phyloP scores from a whole-genome alignment of 2,888 invertebrate genomes.

The Drosophila tripunctata region DNA sequence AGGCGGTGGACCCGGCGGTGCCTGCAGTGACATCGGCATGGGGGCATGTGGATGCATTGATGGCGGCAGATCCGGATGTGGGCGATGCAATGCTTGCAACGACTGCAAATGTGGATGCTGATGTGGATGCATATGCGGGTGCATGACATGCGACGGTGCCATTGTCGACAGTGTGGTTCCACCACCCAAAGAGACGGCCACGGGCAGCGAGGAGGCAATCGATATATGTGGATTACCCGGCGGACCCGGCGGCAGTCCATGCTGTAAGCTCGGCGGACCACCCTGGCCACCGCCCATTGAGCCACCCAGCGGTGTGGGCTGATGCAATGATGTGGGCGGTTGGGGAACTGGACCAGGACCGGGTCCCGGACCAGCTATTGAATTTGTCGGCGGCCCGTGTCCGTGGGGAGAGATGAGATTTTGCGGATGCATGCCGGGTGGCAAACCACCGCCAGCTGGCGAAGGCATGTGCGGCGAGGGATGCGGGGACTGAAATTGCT shows the following conservation, averaged over 20 bases:
- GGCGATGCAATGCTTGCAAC: slow-evolving; percentile 82
- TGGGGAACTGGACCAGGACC: slow-evolving; percentile 64
- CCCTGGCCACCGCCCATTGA: too few relatives aligned
- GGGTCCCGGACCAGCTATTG: slow-evolving; percentile 63
- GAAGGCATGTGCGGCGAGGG: slow-evolving; percentile 84
- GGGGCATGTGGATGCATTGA: slow-evolving; percentile 84
- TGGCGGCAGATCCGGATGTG: slow-evolving; percentile 83
- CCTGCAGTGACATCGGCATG: slow-evolving; percentile 82
- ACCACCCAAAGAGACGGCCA: slow-evolving; percentile 68
- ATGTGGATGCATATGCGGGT: slow-evolving; percentile 72
- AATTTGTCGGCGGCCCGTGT: slow-evolving; percentile 55
- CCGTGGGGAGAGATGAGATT: slow-evolving; percentile 82
- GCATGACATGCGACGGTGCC: slow-evolving; percentile 77
- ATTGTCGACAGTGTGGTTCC: slow-evolving; percentile 80
- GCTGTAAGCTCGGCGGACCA: slow-evolving; percentile 61
- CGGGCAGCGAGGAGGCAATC: slow-evolving; percentile 85
- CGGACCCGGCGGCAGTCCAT: slow-evolving; percentile 69
- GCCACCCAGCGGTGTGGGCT: too few relatives aligned
- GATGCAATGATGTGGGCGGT: slow-evolving; percentile 72
- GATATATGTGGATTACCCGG: slow-evolving; percentile 78
- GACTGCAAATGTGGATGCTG: slow-evolving; percentile 69
- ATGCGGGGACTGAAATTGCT: slow-evolving; percentile 84
- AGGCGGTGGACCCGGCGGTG: slow-evolving; percentile 79
- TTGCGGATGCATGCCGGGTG: slow-evolving; percentile 84
- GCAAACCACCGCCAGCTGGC: slow-evolving; percentile 79